Evolutionary conservation across 1,140 invertebrate genomes (phyloP).

Genomic region (Apis cerana): DNA sequence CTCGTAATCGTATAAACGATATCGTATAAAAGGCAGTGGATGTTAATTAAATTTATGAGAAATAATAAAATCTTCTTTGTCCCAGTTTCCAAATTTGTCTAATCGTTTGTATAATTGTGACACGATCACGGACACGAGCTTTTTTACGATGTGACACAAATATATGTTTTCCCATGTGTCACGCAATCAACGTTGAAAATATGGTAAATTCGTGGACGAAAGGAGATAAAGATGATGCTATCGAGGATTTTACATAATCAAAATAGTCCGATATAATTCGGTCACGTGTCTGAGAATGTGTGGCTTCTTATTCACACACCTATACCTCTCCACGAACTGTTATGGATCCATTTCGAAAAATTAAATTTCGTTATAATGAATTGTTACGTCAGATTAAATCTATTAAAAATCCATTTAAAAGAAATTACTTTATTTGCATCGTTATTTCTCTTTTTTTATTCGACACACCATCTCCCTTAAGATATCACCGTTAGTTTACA

Average conservation of each 20-base stretch:
- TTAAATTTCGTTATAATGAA: no score
- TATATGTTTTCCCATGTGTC: neutral
- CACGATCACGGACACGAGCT: neutral
- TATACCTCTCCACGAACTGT: accelerated
- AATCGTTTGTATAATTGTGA: neutral
- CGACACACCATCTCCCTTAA: neutral
- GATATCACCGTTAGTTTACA: neutral
- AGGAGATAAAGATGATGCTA: neutral
- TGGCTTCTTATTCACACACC: neutral
- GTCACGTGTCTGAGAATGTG: neutral
- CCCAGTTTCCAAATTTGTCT: neutral
- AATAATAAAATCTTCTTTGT: neutral
- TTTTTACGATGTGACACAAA: neutral
- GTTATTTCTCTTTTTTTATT: no score
- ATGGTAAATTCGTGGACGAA: neutral
- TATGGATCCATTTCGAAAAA: neutral
- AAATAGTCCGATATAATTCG: neutral
- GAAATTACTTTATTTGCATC: no score
- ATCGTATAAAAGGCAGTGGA: neutral
- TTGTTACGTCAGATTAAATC: no score
- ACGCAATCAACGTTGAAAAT: neutral
- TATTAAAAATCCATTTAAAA: no score
- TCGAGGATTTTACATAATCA: neutral
- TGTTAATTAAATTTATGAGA: neutral
- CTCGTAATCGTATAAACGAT: neutral